Base-by-base conservation (phyloP, 1,140 invertebrate species). In the Drosophila malerkotliana region DNA sequence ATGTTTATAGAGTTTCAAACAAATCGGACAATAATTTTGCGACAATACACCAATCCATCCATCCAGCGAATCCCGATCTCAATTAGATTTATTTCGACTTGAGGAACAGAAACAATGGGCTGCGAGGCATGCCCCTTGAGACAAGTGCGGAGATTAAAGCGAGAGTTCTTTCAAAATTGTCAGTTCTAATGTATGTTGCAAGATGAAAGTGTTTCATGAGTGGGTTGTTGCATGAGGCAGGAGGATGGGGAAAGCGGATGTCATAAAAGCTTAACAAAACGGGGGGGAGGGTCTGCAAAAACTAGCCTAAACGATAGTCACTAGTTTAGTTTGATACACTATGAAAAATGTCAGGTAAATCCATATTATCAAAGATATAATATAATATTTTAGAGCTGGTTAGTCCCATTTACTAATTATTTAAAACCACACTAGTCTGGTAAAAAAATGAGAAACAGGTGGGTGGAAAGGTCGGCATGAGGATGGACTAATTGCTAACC, bases 401-500 rank as follows among this genome's bases (percentile, higher is more conserved):
- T 41, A 39, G 9, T n/a, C 14, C 4, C 14, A 4, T 30, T 7
- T 58, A 37, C 63, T 68, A 71, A 68, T 71, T 51, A 71, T 28
- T 67, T 49, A 37, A 39, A 41, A 41, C 34, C 21, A 3, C 12
- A 10, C 34, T 4, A 12, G 10, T 4, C 10, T 10, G 10, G 3
- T 9, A 1, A 8, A 9, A 48, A 21, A 41, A 26, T 44, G 15
- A 24, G 30, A 10, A 7, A 32, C n/a, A 34, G 21, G 39, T 12
- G 9, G n/a, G 30, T 30, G 0, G 10, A 6, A 9, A 12, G 21
- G 10, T 12, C 8, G 45, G 12, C 9, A 15, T n/a, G 51, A 45
- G 53, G 14, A 24, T 37, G 66, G 66, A 67, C 66, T 73, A 72
- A 82, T 68, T 81, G 79, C 73, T 64, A 60, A 47, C 56, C 74